These are phyloP conservation scores for Nymphalis io DNA, from an alignment of 1,140 invertebrate species.

Conservation along the genomic window DNA sequence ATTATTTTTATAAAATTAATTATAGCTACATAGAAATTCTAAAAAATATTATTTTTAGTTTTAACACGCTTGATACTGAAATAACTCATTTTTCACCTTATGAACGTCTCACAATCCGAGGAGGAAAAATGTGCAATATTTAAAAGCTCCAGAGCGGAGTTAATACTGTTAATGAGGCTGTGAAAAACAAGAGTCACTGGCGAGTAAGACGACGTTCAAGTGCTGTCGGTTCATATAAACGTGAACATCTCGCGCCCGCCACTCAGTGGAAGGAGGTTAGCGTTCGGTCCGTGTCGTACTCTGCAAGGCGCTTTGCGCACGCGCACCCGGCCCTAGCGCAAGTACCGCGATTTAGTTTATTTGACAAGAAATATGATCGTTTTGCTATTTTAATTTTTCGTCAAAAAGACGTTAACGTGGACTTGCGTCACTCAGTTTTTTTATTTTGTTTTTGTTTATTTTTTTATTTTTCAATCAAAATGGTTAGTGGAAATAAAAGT, in stretches of 20 bases:
- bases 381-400: constrained; percentile 43
- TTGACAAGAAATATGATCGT: constrained; percentile 55
- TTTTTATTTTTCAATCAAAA: constrained; percentile 49
- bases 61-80: too few species aligned
- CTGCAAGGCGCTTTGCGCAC: constrained; percentile 58
- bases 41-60: too few species aligned
- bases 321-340: constrained; percentile 56
- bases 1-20: too few species aligned
- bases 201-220: constrained; percentile 39
- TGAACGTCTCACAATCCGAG: too few species aligned
- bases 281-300: constrained; percentile 60
- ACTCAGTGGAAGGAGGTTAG: constrained; percentile 64
- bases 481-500: constrained; percentile 76
- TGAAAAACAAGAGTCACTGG: constrained; percentile 45
- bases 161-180: constrained; percentile 50
- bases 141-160: constrained; percentile 46
- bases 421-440: constrained; percentile 34
- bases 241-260: constrained; percentile 52
- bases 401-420: constrained; percentile 38
- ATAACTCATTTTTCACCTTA: too few species aligned
- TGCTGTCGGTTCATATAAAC: constrained; percentile 61
- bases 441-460: constrained; percentile 39
- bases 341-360: constrained; percentile 41
- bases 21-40: too few species aligned
- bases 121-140: constrained; percentile 13